phyloP scores from a whole-genome alignment of 2,797 vertebrate species.

The Sebastes iracundus region DNA sequence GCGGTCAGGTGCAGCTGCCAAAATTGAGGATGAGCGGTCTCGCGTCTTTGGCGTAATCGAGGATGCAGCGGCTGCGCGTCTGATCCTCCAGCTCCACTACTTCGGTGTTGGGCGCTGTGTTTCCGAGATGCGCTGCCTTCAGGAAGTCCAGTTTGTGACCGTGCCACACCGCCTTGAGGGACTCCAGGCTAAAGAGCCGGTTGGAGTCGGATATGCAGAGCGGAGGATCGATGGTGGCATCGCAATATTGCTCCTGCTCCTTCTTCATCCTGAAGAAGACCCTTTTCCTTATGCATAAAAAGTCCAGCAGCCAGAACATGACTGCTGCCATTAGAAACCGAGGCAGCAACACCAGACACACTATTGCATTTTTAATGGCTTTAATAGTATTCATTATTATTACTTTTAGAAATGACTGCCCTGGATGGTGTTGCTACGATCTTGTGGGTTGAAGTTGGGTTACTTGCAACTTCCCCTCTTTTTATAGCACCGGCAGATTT shows the following conservation, averaged over 20 bases:
- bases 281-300: conserved; percentile 93
- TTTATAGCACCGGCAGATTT: conserved; percentile 92
- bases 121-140: conserved; percentile 92
- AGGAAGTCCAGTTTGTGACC: conserved; percentile 96
- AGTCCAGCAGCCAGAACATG: conserved; percentile 96
- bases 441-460: conserved; percentile 74
- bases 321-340: conserved; percentile 93
- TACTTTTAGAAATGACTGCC: not conserved
- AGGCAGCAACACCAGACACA: conserved; percentile 91
- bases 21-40: conserved; percentile 97
- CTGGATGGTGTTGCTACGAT: conserved; percentile 35
- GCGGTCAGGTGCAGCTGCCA: conserved; percentile 99
- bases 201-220: conserved; percentile 95
- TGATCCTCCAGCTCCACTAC: conserved; percentile 89
- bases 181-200: conserved; percentile 93
- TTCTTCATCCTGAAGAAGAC: conserved; percentile 81
- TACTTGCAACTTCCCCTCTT: conserved; percentile 85
- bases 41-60: conserved; percentile 88
- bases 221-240: conserved; percentile 88
- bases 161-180: conserved; percentile 95
- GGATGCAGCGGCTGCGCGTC: conserved; percentile 83
- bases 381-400: conserved; percentile 87
- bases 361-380: conserved; percentile 89
- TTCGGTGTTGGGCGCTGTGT: conserved; percentile 91
- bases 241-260: conserved; percentile 65